Conservation (phyloP, 1,140 invertebrate genomes). For the Rhyacophila brunnea region DNA sequence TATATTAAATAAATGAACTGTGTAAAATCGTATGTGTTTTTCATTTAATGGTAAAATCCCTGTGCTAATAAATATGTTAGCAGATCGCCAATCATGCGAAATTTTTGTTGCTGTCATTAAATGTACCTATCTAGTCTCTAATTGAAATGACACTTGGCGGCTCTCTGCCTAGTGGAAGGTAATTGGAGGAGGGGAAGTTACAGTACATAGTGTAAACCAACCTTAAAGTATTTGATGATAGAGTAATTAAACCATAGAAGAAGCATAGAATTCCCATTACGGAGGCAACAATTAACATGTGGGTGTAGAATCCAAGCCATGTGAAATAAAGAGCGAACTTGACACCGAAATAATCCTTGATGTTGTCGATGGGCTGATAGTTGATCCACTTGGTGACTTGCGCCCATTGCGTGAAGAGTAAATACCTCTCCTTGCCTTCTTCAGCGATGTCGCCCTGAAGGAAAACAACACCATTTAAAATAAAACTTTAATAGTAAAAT, state of each 20-base stretch:
- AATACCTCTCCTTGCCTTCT: constrained; percentile 66
- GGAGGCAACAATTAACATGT: constrained; percentile 86
- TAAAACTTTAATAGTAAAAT: constrained; percentile 16
- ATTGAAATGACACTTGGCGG: too few species aligned
- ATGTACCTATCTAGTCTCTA: too few species aligned
- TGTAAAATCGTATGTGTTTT: too few species aligned
- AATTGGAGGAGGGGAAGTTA: too few species aligned
- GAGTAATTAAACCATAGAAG: constrained; percentile 73
- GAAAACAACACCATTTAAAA: constrained; percentile 26
- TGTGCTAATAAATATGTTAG: too few species aligned
- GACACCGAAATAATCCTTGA: constrained; percentile 86
- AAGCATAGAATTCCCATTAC: constrained; percentile 81
- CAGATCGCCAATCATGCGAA: too few species aligned
- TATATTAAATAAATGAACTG: too few species aligned
- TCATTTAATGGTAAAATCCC: too few species aligned
- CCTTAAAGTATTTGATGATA: constrained; percentile 73
- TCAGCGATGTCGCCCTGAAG: constrained; percentile 68
- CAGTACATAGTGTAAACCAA: constrained; percentile 40
- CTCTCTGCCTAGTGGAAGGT: too few species aligned
- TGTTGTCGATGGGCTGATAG: constrained; percentile 84
- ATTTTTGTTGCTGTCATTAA: too few species aligned
- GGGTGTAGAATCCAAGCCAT: constrained; percentile 96
- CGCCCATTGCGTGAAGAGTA: constrained; percentile 85
- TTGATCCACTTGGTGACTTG: constrained; percentile 76
- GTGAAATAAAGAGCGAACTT: constrained; percentile 91